Conservation (phyloP, 37 sponge, comb jelly and placozoan species). For the Amphimedon queenslandica region DNA sequence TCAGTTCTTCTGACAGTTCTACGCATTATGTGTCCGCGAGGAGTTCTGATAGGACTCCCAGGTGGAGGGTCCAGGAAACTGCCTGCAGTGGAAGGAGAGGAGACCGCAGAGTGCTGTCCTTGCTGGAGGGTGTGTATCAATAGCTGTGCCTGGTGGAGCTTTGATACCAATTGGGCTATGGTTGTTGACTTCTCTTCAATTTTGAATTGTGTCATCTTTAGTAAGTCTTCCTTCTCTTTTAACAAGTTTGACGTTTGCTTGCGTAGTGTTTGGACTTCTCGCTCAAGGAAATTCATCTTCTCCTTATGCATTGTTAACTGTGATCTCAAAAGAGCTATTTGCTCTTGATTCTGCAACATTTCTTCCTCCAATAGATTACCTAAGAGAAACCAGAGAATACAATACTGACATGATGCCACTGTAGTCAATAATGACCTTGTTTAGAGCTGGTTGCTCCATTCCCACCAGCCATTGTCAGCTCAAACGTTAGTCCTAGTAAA, state of each 20-base stretch:
- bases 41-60: no score
- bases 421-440: no score
- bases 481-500: constrained; percentile 53
- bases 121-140: constrained; percentile 6
- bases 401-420: no score
- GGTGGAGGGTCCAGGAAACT: no score
- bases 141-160: constrained; percentile 36
- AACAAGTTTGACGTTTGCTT: constrained; percentile 9
- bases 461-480: constrained; percentile 47
- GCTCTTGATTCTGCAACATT: no score
- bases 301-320: constrained; percentile 24
- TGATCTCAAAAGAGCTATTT: constrained; percentile 21
- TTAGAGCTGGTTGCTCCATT: no score
- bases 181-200: constrained; percentile 39
- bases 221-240: constrained; percentile 8
- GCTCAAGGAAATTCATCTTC: constrained; percentile 21
- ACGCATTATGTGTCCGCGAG: no score
- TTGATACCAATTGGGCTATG: constrained; percentile 38
- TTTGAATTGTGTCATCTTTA: constrained; percentile 14
- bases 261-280: constrained; percentile 17
- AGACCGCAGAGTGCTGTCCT: no score
- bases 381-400: no score
- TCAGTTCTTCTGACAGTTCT: no score
- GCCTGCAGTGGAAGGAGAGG: no score
- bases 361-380: no score